These are phyloP conservation scores for Dyspetes luteomarginatus DNA, from an alignment of 2,888 invertebrate genomes.

Conservation along the genomic window DNA sequence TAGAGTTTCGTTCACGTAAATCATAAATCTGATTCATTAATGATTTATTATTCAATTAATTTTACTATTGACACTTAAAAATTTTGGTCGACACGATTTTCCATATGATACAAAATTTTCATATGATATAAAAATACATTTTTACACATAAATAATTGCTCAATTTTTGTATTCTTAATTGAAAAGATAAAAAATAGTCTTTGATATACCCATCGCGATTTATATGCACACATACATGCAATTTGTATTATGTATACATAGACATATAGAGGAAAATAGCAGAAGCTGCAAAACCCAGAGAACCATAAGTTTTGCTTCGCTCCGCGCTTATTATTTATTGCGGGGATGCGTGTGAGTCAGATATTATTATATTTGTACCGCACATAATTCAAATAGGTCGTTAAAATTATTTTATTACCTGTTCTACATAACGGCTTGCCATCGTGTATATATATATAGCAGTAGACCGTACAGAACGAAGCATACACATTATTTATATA, in stretches of 20 bases:
- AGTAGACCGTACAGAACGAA: conserved; percentile 10
- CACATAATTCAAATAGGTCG: conserved; percentile 81
- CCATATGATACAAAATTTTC: too few relatives aligned
- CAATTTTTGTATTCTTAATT: too few relatives aligned
- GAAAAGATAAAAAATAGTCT: too few relatives aligned
- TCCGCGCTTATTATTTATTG: conserved; percentile 78
- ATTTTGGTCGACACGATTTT: too few relatives aligned
- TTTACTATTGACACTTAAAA: too few relatives aligned
- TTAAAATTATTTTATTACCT: conserved; percentile 82
- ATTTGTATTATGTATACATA: not conserved
- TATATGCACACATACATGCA: not conserved
- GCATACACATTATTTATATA: conserved; percentile 24
- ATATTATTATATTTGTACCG: conserved; percentile 81
- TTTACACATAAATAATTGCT: too few relatives aligned
- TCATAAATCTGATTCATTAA: too few relatives aligned
- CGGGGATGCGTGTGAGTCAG: conserved; percentile 78
- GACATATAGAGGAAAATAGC: conserved; percentile 39
- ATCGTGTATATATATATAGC: conserved; percentile 39
- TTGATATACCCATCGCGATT: too few relatives aligned
- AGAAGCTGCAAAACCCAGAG: conserved; percentile 38
- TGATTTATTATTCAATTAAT: too few relatives aligned
- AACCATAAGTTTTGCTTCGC: conserved; percentile 46
- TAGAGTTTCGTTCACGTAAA: too few relatives aligned
- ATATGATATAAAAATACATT: too few relatives aligned
- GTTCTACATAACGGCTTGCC: conserved; percentile 72